Base-by-base conservation (phyloP, 2,797 vertebrate genomes). In the Xiphorhynchus erythropygius region DNA sequence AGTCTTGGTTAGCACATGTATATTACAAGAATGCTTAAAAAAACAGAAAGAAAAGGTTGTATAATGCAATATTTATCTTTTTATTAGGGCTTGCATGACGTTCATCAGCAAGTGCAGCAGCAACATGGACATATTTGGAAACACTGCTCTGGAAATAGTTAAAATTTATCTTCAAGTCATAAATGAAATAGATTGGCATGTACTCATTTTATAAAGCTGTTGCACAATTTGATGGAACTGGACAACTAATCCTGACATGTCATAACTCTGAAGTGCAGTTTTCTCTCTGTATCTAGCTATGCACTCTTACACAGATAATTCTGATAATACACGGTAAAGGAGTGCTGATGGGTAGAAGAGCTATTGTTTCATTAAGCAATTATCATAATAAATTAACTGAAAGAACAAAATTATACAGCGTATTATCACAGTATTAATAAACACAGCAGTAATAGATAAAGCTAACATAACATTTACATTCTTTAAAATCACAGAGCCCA, bases 111-210 rank as follows among this genome's bases (percentile, higher is more conserved):
- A 85, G 25, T 11, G 14, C 35, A 92, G 73, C 77, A 76, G 65
- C 22, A 83, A 67, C 18, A 44, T 4, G 8, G 62, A 47, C 4
- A 3, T 63, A 44, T 74, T 80, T 77, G 56, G 71, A 93, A 90
- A 89, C 10, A 65, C 8, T 87, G 35, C 35, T 85, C 44, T 65
- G 75, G 33, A 81, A 87, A 77, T 12, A 64, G 86, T 90, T 94
- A 86, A 94, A 87, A 82, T 76, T 84, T 95, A 95, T 60, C 88
- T 90, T 82, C 22, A 70, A 56, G 80, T 67, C 56, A 79, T 95
- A 94, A 93, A 85, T 18, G 35, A 93, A 87, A 84, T 10, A 81
- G 52, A 87, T 11, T 85, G 39, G 39, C 17, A 56, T 53, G 80
- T 83, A n/a, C 65, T 89, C 3, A 0, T 83, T 94, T 89, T 75